Base-by-base conservation (phyloP, 2,113 vertebrate genomes). In the Perca schrenkii region DNA sequence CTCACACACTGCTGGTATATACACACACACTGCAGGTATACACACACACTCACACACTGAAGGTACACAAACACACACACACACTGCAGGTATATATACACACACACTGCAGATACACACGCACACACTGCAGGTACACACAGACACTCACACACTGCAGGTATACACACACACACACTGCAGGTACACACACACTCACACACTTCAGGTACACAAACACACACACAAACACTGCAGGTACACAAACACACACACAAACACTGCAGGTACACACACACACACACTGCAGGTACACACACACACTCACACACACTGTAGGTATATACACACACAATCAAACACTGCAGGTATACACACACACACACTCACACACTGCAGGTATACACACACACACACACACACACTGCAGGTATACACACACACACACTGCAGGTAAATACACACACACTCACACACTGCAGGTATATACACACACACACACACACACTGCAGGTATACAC, bases 171-270 rank as follows among this genome's bases (percentile, higher is more conserved):
- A 34, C 34, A 34, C 34, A 34, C 31, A 0, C 28, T 2, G 28
- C 28, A 31, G 34, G 34, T 36, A 36, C 34, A 36, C n/a, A 65
- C 46, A 1, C 43, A 68, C 54, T 54, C 50, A 8, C 52, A 78
- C 50, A 34, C 19, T n/a, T n/a, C n/a, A 21, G 54, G 17, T 61
- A n/a, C n/a, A n/a, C n/a, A n/a, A n/a, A n/a, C n/a, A n/a, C n/a
- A 80, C 4, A 17, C 74, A 0, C 83, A 68, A 7, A 1, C 31
- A 15, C 46, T 16, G 53, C 58, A 82, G 84, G 82, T 82, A 66
- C 16, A 56, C 28, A 76, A 53, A 12, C 50, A 75, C 46, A 34
- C 21, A 60, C 54, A 72, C 53, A 21, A 17, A 52, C 21, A 40
- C 16, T n/a, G n/a, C n/a, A n/a, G n/a, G n/a, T n/a, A n/a, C n/a